Conservation (phyloP, 37 sponge, comb jelly and placozoan species). For the Cladorhizidae sp. region DNA sequence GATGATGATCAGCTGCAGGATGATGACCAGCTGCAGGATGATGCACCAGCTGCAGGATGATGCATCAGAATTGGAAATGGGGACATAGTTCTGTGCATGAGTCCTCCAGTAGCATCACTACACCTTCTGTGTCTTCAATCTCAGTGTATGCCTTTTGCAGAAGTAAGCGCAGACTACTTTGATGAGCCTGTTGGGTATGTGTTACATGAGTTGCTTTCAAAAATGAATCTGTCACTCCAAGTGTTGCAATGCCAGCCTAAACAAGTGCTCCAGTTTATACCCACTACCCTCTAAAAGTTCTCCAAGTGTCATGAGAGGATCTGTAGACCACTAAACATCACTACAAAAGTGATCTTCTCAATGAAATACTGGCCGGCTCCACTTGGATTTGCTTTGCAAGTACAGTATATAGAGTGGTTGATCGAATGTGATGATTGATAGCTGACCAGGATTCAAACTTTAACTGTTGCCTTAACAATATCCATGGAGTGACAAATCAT, state of each 20-base stretch:
- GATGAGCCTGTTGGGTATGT: constrained; percentile 16
- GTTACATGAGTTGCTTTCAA: not conserved
- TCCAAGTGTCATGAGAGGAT: constrained; percentile 23
- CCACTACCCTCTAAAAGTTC: constrained; percentile 29
- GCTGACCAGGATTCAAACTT: constrained; percentile 35
- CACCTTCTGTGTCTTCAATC: too few species aligned
- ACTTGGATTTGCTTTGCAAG: constrained; percentile 28
- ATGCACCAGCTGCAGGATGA: too few species aligned
- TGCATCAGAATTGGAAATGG: constrained; percentile 13
- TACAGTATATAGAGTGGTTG: constrained; percentile 35
- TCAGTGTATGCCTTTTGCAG: too few species aligned
- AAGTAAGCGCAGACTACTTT: constrained; percentile 18
- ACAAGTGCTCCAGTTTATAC: constrained; percentile 40
- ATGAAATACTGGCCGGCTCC: constrained; percentile 13
- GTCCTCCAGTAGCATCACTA: too few species aligned
- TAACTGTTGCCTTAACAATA: constrained; percentile 35
- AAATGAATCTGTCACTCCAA: constrained; percentile 1
- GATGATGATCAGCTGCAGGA: too few species aligned
- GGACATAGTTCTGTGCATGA: too few species aligned
- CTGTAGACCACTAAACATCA: constrained; percentile 35
- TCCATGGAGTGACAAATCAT: constrained; percentile 41
- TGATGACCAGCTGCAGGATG: too few species aligned
- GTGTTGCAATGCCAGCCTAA: constrained; percentile 21
- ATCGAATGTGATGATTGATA: constrained; percentile 31
- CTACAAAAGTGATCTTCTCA: constrained; percentile 38